A percentile compares a stretch with the other conserved stretches of the same genome.
Evolutionary conservation across 2,888 invertebrate genomes (phyloP).

Genomic region (Philhelius pedissequus): DNA sequence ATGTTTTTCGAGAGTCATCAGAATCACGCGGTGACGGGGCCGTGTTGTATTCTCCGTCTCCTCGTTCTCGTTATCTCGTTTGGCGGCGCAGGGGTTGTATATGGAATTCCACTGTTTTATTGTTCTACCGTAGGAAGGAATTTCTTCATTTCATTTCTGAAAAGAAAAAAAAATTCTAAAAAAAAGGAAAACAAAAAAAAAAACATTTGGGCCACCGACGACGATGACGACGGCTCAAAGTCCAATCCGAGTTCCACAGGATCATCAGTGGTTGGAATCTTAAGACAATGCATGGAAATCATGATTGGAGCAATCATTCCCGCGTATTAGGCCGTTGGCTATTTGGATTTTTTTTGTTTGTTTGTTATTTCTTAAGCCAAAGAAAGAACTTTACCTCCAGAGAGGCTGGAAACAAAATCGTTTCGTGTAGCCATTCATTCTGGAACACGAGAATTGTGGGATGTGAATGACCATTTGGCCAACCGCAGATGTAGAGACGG

Average conservation of each 20-base stretch:
- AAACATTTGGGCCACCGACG: slow-evolving; percentile 64
- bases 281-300: slow-evolving; percentile 66
- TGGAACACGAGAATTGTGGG: not conserved
- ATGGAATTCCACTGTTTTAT: slow-evolving; percentile 55
- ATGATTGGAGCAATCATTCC: slow-evolving; percentile 64
- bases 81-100: slow-evolving; percentile 32
- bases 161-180: not conserved
- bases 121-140: slow-evolving; percentile 47
- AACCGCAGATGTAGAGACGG: slow-evolving; percentile 57
- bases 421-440: slow-evolving; percentile 6
- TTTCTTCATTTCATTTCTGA: not conserved
- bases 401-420: slow-evolving; percentile 39
- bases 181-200: slow-evolving; percentile 5
- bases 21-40: too few species aligned
- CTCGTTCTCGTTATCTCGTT: slow-evolving; percentile 18
- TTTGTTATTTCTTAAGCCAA: not conserved
- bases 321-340: slow-evolving; percentile 38
- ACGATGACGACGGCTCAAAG: slow-evolving; percentile 15
- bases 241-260: slow-evolving; percentile 45
- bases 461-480: slow-evolving; percentile 46
- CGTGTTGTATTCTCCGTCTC: not conserved
- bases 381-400: not conserved
- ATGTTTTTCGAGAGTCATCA: slow-evolving; percentile 10
- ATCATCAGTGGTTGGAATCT: slow-evolving; percentile 61
- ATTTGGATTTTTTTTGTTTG: not conserved